Evolutionary conservation across 2,797 vertebrate species (phyloP).

Genomic region (Diceros bicornis): DNA sequence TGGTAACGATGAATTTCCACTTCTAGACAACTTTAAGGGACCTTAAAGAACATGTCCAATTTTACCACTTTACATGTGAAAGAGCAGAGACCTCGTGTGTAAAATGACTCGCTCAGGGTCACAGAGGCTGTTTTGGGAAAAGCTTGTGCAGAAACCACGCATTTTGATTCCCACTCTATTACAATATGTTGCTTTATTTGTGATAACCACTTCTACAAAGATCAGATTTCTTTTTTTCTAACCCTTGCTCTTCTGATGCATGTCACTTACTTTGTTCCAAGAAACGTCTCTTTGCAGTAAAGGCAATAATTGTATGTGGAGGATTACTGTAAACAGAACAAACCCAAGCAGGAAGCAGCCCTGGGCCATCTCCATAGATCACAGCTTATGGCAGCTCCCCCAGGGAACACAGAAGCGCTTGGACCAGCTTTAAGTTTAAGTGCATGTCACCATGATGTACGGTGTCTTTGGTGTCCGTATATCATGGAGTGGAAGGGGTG

Average conservation of each 20-base stretch:
- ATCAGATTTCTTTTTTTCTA: background rate
- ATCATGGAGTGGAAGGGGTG: constrained; percentile 80
- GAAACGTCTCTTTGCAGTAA: constrained; percentile 54
- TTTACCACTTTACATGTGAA: background rate
- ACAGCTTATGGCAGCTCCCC: constrained; percentile 80
- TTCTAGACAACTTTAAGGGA: background rate
- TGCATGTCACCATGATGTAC: constrained; percentile 84
- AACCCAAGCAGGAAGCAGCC: constrained; percentile 70
- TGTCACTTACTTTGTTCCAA: constrained; percentile 21
- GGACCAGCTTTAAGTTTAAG: constrained; percentile 83
- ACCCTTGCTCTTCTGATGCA: background rate
- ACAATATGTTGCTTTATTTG: background rate
- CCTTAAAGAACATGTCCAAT: background rate
- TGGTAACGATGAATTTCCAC: background rate
- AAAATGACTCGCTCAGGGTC: background rate
- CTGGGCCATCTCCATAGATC: constrained; percentile 81
- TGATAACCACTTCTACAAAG: background rate
- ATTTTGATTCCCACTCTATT: background rate
- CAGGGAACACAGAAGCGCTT: constrained; percentile 76
- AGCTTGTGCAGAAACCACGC: background rate
- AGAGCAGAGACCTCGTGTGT: background rate
- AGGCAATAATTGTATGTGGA: constrained; percentile 56
- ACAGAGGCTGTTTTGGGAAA: background rate
- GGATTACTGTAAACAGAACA: constrained; percentile 66
- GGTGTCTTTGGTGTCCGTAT: constrained; percentile 80